Percentiles rank a stretch among this genome's conserved stretches.
These are phyloP conservation scores for Ceriagrion tenellum DNA, from an alignment of 2,888 invertebrate genomes.

Conservation along the genomic window DNA sequence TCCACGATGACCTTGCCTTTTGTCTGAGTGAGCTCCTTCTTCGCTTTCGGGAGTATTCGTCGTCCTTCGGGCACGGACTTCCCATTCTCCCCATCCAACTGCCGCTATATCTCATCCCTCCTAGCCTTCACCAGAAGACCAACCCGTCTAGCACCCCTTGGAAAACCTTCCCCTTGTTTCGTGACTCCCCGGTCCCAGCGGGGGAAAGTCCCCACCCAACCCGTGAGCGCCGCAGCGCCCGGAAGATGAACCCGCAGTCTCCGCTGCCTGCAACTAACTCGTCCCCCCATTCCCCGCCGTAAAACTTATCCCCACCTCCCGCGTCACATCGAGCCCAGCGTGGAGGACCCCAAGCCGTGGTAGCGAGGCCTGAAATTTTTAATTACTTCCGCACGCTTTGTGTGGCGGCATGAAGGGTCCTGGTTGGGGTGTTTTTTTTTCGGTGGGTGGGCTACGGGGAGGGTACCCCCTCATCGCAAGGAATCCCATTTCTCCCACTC, in stretches of 20 bases:
- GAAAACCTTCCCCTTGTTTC: not conserved
- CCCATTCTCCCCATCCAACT: not conserved
- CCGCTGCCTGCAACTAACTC: not conserved
- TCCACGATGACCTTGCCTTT: not conserved
- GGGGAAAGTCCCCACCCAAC: not conserved
- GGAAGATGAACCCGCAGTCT: slow-evolving; percentile 30
- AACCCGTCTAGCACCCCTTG: not conserved
- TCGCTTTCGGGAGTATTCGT: not conserved
- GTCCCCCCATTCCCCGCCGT: not conserved
- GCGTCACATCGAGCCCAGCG: not conserved
- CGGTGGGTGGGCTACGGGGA: not conserved
- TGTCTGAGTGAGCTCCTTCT: not conserved
- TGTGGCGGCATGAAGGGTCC: not conserved
- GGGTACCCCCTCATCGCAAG: no score
- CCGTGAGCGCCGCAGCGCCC: not conserved
- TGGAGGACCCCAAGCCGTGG: not conserved
- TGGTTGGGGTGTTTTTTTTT: not conserved
- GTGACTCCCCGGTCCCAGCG: not conserved
- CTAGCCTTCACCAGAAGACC: no score
- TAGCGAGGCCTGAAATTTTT: slow-evolving; percentile 42
- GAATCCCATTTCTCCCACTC: not conserved
- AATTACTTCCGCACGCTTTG: slow-evolving; percentile 65
- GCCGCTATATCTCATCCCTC: no score
- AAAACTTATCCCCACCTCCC: not conserved
- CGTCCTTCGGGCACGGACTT: not conserved